These are phyloP conservation scores for Catocala sponsa DNA, from an alignment of 2,888 invertebrate species.

Conservation along the genomic window DNA sequence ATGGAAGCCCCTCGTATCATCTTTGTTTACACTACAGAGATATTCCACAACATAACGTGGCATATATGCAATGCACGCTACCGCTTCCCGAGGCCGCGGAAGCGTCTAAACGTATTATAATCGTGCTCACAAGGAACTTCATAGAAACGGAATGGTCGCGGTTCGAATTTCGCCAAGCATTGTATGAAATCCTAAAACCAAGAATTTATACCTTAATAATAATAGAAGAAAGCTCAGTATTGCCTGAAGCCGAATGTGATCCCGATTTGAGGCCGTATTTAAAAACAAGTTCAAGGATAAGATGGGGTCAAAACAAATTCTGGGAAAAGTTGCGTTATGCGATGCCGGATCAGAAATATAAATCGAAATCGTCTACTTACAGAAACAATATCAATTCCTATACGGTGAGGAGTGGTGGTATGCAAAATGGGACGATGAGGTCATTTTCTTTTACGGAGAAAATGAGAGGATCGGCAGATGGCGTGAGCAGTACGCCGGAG, in stretches of 20 bases:
- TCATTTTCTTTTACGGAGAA: conserved; percentile 89
- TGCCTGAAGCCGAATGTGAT: conserved; percentile 94
- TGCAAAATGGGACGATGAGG: conserved; percentile 89
- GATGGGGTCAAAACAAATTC: conserved; percentile 97
- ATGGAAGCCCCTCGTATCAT: conserved; percentile 93
- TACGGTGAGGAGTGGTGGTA: conserved; percentile 90
- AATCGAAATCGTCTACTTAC: conserved; percentile 88
- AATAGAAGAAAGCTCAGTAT: conserved; percentile 94
- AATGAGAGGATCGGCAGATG: conserved; percentile 74
- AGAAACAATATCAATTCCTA: conserved; percentile 95
- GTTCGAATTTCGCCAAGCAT: conserved; percentile 95
- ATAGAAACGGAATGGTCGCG: conserved; percentile 97
- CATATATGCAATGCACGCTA: conserved; percentile 91
- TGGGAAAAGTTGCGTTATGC: conserved; percentile 97
- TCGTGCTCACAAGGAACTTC: conserved; percentile 95
- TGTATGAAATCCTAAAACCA: conserved; percentile 95
- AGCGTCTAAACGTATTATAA: conserved; percentile 94
- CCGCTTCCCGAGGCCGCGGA: conserved; percentile 95
- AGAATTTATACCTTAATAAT: conserved; percentile 95
- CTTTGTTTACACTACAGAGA: conserved; percentile 97
- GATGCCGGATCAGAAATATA: conserved; percentile 92
- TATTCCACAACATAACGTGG: conserved; percentile 90
- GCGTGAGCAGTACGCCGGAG: conserved; percentile 90
- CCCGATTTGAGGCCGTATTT: conserved; percentile 96
- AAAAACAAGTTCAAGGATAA: conserved; percentile 94